Evolutionary conservation across 1,140 invertebrate species (phyloP).

Genomic region (Drosophila seguyi): DNA sequence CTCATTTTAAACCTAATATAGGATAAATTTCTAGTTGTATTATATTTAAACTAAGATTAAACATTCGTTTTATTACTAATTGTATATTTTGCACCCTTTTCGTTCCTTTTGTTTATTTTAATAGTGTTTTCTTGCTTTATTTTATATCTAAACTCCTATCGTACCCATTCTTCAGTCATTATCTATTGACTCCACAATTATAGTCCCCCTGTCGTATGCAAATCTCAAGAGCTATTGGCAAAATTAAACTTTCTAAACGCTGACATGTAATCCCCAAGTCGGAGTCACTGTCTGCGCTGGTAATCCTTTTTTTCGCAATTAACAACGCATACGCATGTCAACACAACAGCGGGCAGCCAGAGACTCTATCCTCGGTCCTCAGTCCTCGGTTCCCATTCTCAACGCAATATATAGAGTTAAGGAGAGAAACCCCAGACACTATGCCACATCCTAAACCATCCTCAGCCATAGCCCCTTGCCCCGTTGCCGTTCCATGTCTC

Average conservation of each 20-base stretch:
- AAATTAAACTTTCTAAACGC: conserved; percentile 79
- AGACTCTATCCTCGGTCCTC: conserved; percentile 1
- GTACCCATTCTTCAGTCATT: background rate
- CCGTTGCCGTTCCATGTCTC: conserved; percentile 53
- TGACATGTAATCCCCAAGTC: conserved; percentile 59
- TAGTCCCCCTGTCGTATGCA: conserved; percentile 26
- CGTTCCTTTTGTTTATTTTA: background rate
- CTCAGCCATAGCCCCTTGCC: conserved; percentile 11
- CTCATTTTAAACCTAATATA: background rate
- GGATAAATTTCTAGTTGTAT: no score
- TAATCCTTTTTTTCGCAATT: conserved; percentile 81
- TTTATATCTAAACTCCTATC: background rate
- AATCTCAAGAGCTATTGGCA: conserved; percentile 65
- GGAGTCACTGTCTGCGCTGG: conserved; percentile 45
- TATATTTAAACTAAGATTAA: background rate
- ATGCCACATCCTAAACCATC: conserved; percentile 45
- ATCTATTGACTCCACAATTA: background rate
- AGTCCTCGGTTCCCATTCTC: conserved; percentile 8
- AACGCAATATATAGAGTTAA: conserved; percentile 11
- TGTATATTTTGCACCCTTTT: background rate
- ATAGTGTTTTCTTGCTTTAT: background rate
- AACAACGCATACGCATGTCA: conserved; percentile 83
- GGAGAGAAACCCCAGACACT: conserved; percentile 16
- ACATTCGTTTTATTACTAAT: background rate
- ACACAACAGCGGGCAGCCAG: conserved; percentile 64